phyloP scores from a whole-genome alignment of 2,113 vertebrate genomes.

The Pyrgilauda ruficollis region DNA sequence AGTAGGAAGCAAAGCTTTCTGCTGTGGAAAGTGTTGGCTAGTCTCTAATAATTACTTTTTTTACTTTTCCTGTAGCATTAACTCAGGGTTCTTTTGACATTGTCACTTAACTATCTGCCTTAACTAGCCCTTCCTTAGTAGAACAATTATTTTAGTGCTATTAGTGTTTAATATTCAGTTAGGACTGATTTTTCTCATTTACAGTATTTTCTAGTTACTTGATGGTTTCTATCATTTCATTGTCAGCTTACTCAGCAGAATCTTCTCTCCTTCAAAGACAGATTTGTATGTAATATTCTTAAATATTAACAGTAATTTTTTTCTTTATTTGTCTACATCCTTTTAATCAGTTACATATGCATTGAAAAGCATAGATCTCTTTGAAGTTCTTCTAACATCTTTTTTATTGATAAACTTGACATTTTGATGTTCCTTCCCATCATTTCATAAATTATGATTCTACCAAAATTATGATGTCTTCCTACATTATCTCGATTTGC shows the following conservation, averaged over 20 bases:
- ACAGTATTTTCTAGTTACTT: background rate
- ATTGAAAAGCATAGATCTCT: background rate
- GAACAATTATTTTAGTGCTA: background rate
- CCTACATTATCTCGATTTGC: background rate
- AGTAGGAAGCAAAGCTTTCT: background rate
- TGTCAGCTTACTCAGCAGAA: background rate
- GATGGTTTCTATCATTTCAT: background rate
- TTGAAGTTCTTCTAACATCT: background rate
- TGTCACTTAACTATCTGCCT: background rate
- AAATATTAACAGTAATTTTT: background rate
- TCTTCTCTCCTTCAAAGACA: background rate
- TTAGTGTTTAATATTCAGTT: background rate
- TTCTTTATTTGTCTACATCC: background rate
- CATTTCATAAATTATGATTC: background rate
- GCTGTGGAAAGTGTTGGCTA: background rate
- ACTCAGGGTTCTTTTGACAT: background rate
- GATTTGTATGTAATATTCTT: background rate
- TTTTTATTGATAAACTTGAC: background rate
- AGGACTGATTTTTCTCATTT: background rate
- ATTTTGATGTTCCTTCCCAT: background rate
- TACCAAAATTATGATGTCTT: background rate
- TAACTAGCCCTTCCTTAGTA: background rate
- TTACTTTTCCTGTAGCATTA: background rate
- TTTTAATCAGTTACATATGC: background rate
- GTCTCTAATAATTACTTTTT: background rate